These are phyloP conservation scores for Scolopax rusticola DNA, from an alignment of 2,797 vertebrate species.

Conservation along the genomic window DNA sequence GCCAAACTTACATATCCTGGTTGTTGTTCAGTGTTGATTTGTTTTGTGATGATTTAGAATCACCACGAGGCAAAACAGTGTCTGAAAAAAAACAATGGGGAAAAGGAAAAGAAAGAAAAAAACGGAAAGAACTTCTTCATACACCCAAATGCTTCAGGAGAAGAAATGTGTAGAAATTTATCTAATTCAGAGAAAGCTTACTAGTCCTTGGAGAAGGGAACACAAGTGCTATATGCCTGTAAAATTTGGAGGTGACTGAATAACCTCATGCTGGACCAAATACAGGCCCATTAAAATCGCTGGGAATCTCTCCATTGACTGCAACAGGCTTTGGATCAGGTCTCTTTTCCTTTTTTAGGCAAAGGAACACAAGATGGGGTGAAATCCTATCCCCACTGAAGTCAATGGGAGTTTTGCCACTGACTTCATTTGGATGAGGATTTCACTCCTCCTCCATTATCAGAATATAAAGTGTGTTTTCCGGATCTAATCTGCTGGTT, in stretches of 20 bases:
- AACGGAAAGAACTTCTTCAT: background rate
- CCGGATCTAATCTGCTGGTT: slow-evolving; percentile 18
- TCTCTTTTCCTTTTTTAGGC: slow-evolving; percentile 69
- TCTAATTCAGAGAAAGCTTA: slow-evolving; percentile 24
- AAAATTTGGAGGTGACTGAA: slow-evolving; percentile 55
- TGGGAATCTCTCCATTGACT: slow-evolving; percentile 61
- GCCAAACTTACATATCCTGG: background rate
- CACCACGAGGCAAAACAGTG: slow-evolving; percentile 8
- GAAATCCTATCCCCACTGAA: slow-evolving; percentile 61
- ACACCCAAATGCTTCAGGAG: background rate
- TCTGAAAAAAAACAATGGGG: background rate
- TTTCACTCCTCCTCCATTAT: background rate
- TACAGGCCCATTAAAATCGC: slow-evolving; percentile 33
- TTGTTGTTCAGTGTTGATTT: background rate
- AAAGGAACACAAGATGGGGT: slow-evolving; percentile 31
- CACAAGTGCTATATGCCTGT: slow-evolving; percentile 18
- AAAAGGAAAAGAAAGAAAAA: background rate
- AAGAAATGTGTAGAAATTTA: slow-evolving; percentile 28
- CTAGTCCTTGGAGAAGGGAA: slow-evolving; percentile 33
- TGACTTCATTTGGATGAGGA: slow-evolving; percentile 51
- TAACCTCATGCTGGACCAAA: slow-evolving; percentile 54
- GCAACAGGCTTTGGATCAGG: slow-evolving; percentile 52
- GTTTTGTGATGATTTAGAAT: slow-evolving; percentile 21
- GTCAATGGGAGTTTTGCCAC: slow-evolving; percentile 44
- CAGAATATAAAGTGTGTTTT: slow-evolving; percentile 36